Percentiles rank a stretch among this genome's conserved stretches.
phyloP scores from a whole-genome alignment of 2,888 invertebrate species.

The Seira sanloemensis region DNA sequence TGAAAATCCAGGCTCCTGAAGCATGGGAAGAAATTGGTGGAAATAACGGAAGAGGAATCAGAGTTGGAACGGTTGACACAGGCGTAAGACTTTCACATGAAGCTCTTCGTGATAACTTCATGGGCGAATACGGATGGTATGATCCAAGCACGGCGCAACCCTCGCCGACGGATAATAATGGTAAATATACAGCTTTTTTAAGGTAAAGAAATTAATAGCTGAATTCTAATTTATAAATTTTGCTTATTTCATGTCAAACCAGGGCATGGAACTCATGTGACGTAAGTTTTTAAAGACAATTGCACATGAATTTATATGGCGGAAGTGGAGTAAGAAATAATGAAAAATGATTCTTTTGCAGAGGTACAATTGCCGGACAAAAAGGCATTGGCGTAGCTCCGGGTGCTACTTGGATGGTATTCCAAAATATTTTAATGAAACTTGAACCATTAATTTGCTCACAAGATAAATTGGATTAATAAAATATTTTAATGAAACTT shows the following conservation, averaged over 20 bases:
- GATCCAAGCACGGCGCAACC: conserved; percentile 27
- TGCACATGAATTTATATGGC: no score
- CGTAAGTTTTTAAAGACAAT: conserved; percentile 5
- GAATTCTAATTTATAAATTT: not conserved
- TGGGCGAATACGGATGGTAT: conserved; percentile 56
- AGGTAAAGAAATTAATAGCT: not conserved
- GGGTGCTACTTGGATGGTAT: conserved; percentile 30
- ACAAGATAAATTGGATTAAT: no score
- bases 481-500: no score
- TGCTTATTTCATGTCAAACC: not conserved
- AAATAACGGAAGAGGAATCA: not conserved
- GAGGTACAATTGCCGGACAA: conserved; percentile 48
- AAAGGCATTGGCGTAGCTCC: conserved; percentile 50
- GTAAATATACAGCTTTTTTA: no score
- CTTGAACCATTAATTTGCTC: no score
- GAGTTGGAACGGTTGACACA: conserved; percentile 37
- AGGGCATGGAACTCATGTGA: conserved; percentile 40
- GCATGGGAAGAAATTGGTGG: conserved; percentile 34
- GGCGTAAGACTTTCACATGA: conserved; percentile 46
- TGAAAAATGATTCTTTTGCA: not conserved
- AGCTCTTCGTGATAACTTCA: conserved; percentile 41
- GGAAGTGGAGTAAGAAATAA: no score
- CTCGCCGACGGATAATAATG: not conserved
- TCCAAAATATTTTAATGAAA: no score
- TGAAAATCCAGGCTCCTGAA: conserved; percentile 35